Percentiles rank a stretch among this genome's conserved stretches.
phyloP scores from a whole-genome alignment of 2,113 vertebrate species.

The Oriolus oriolus region DNA sequence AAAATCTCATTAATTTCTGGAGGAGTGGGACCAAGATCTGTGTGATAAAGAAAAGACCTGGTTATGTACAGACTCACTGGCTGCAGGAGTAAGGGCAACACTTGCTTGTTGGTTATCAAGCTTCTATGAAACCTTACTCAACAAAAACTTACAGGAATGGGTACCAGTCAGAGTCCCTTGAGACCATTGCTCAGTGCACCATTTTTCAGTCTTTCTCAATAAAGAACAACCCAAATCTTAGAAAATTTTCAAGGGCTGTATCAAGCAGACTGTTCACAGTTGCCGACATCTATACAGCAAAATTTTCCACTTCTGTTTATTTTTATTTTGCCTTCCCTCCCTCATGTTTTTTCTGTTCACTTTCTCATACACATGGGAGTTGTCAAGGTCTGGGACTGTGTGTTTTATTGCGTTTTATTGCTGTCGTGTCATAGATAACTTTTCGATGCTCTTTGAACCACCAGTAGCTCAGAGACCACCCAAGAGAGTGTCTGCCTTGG shows the following conservation, averaged over 20 bases:
- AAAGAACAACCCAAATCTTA: neutral
- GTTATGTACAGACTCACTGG: neutral
- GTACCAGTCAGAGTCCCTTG: neutral
- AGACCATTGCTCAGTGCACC: neutral
- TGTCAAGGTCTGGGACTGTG: neutral
- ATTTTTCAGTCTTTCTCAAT: neutral
- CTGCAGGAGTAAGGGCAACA: neutral
- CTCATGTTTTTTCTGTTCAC: rapidly evolving
- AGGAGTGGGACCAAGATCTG: neutral
- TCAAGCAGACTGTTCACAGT: neutral
- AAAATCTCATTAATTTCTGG: neutral
- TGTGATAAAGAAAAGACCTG: neutral
- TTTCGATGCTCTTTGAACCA: neutral
- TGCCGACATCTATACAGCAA: neutral
- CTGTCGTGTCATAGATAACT: neutral
- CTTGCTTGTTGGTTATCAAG: neutral
- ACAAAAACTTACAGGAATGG: neutral
- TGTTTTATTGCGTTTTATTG: neutral
- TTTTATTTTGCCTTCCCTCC: neutral
- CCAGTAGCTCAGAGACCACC: neutral
- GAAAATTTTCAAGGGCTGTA: neutral
- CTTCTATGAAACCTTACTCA: neutral
- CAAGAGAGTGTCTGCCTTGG: neutral
- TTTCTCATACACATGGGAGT: neutral
- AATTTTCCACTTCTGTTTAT: neutral